Evolutionary conservation across 2,797 vertebrate genomes (phyloP).

Genomic region (Hydrocynus forskahlii): DNA sequence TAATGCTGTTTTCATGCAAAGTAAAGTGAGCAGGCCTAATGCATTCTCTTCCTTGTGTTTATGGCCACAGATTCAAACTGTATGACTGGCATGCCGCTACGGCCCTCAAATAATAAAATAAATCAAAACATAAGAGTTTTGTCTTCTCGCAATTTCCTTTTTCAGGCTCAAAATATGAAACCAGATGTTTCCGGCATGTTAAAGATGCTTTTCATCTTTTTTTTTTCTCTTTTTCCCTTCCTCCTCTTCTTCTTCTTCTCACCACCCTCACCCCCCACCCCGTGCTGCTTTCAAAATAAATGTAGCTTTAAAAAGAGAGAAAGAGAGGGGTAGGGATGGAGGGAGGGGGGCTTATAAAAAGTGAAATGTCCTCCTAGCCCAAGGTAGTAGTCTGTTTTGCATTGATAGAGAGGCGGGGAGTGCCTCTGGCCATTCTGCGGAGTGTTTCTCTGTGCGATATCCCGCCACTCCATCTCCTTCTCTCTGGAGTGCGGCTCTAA

Average conservation of each 20-base stretch:
- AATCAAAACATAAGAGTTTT: conserved; percentile 98
- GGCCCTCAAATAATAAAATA: conserved; percentile 91
- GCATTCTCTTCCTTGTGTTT: conserved; percentile 74
- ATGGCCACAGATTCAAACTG: conserved; percentile 84
- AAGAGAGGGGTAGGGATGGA: conserved; percentile 59
- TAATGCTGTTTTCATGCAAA: conserved; percentile 87
- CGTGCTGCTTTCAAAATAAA: conserved; percentile 87
- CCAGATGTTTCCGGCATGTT: conserved; percentile 96
- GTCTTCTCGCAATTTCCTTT: conserved; percentile 97
- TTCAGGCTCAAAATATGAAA: conserved; percentile 89
- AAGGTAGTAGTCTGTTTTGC: conserved; percentile 92
- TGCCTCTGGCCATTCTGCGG: conserved; percentile 81
- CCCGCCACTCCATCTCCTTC: conserved; percentile 73
- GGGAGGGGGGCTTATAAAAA: conserved; percentile 82
- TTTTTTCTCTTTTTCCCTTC: conserved; percentile 63
- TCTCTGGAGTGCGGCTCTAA: conserved; percentile 70
- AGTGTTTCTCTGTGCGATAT: conserved; percentile 76
- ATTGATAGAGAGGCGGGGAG: conserved; percentile 88
- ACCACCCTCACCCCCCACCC: background rate
- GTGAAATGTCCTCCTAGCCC: conserved; percentile 91
- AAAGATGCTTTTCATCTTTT: conserved; percentile 95
- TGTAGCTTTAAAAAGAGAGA: conserved; percentile 80
- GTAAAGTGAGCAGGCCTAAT: conserved; percentile 68
- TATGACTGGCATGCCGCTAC: conserved; percentile 83
- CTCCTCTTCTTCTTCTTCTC: conserved; percentile 49